Base-by-base conservation (phyloP, 2,797 vertebrate genomes). In the Oreochromis grahami region DNA sequence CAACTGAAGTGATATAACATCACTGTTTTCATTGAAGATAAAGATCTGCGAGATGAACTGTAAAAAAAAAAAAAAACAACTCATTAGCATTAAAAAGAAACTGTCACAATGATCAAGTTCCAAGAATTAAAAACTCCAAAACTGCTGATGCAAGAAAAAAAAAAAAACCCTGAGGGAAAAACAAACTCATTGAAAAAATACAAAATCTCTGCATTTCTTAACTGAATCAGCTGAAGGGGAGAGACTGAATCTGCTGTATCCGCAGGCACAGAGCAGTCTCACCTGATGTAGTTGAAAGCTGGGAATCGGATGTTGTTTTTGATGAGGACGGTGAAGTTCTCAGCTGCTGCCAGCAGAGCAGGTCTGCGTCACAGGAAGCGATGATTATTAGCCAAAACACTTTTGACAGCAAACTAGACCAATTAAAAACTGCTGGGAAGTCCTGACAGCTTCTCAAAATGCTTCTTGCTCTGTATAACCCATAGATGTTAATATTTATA, bases 281-380 rank as follows among this genome's bases (percentile, higher is more conserved):
- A 97, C 97, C 86, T 87, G 36, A 95, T 97, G 43, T 94, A 97
- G 92, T 96, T 96, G 93, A 98, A 98, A 19, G 96, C 96, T 0
- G 97, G 97, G 84, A 97, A 98, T 7, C 96, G 86, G 63, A 98
- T 95, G 76, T 96, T 98, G 89, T 97, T 98, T 87, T 98, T 98
- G 86, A 98, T 97, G 76, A 98, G 95, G 50, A 98, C 97, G 0
- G 97, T 98, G 92, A 98, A 98, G 94, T 98, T 97, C 92, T 98
- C 97, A 0, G 97, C 97, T 41, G 96, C 96, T 50, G 90, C 94
- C 87, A 98, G 87, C 91, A 98, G 84, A 6, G 94, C 96, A 29
- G 97, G 98, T 56, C 98, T 98, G 82, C 4, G 14, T 2, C 17
- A 13, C 1, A 29, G 19, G 38, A 45, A 34, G 32, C 2, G 3